Evolutionary conservation across 2,888 invertebrate species (phyloP), one percentile per base, ranked within the genome.

Genomic region (Meliscaeva auricollis): DNA sequence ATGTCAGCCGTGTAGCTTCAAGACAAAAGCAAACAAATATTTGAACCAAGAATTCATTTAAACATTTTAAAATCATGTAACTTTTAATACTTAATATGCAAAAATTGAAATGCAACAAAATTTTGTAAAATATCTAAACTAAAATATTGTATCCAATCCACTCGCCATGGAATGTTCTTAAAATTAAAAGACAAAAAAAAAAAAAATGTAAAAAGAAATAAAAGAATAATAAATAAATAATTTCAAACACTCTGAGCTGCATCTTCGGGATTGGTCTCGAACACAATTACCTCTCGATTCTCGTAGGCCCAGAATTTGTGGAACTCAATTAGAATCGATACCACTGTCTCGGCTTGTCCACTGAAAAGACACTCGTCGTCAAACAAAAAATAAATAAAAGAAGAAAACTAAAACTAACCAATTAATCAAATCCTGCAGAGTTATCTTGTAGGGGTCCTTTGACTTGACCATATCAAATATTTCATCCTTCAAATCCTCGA

Each of bases 391-490:
- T 66, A n/a, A 60, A 64, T 60, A 69, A 78, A 54, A 72, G 74
- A 26, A 46, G 26, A 78, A 35, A 64, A 1, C 0, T 30, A 22
- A 41, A 2, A 68, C 38, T 88, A 91, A 96, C 95, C 95, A 95
- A 76, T 94, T 93, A 60, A 97, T 94, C 70, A 99, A 94, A 93
- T 99, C 98, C 88, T 95, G 95, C 3, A 98, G 93, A 0, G 98
- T 98, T 87, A 99, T 98, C 90, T 95, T 94, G 9, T 95, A 93
- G 0, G 97, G 96, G 91, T 98, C 95, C 78, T 94, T 94, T 0
- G 98, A 98, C 87, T 97, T 96, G 1, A 98, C 97, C 98, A 99
- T 99, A 93, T 99, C 99, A 93, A 98, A 99, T 88, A 99, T 97
- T 93, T 99, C 98, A 93, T 99, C 98, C 91, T 98, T 98, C 0